phyloP scores from a whole-genome alignment of 2,888 invertebrate genomes.

The Zygaena filipendulae region DNA sequence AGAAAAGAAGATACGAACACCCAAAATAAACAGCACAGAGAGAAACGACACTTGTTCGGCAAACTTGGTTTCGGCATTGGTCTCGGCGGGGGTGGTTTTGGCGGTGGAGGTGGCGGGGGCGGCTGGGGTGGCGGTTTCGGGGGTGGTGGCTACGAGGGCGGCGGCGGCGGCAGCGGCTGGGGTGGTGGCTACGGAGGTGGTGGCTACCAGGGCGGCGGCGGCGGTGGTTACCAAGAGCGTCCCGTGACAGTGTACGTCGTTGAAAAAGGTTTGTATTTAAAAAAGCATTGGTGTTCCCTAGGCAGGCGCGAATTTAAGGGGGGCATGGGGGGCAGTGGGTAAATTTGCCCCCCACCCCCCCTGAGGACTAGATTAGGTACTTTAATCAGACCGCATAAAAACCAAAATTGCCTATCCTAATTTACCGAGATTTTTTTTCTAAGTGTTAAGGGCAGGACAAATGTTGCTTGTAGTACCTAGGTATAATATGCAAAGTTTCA shows the following conservation, averaged over 20 bases:
- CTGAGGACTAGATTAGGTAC: no score
- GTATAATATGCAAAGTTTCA: no score
- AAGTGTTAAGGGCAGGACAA: no score
- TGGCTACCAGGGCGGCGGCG: constrained; percentile 16
- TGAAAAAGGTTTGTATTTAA: constrained; percentile 11
- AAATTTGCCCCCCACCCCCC: no score
- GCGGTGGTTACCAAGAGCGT: constrained; percentile 15
- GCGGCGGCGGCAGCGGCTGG: constrained; percentile 18
- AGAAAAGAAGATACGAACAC: no score
- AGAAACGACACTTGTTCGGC: constrained; percentile 36
- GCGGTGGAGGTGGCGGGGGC: constrained; percentile 17
- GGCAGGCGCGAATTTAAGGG: constrained; percentile 13
- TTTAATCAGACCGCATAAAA: no score
- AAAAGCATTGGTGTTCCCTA: constrained; percentile 12
- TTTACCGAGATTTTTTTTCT: no score
- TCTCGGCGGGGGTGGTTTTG: constrained; percentile 13
- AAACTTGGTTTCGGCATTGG: background rate
- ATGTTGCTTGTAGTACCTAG: no score
- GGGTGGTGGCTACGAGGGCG: constrained; percentile 18
- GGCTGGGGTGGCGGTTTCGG: constrained; percentile 18
- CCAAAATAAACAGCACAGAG: no score
- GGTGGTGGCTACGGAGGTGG: constrained; percentile 15
- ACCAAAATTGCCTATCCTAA: no score
- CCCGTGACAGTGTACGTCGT: constrained; percentile 13
- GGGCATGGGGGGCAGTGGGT: constrained; percentile 13